Base-by-base conservation (phyloP, 2,797 vertebrate genomes). In the Astyanax mexicanus region DNA sequence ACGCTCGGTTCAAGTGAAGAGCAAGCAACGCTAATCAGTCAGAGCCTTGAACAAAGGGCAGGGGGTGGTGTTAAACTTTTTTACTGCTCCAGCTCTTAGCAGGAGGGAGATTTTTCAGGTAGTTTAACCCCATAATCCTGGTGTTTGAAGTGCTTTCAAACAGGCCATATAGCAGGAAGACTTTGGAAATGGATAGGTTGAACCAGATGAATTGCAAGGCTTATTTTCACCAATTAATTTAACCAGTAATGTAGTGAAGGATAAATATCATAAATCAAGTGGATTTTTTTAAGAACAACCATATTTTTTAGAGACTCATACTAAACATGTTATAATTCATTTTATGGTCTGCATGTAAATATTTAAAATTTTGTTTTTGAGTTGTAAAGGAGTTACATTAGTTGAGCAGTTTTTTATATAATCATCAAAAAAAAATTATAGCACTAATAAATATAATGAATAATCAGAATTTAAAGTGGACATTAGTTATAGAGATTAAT, bases 51-150 rank as follows among this genome's bases (percentile, higher is more conserved):
- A 70, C 75, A 45, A 66, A 84, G 40, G 51, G 38, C 17, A 44
- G 38, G 42, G 35, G 71, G 69, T 67, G 32, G 54, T 5, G 44
- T 47, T 75, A 1, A 67, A 70, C 72, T 78, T 81, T 80, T 79
- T 76, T 77, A 77, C 57, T 64, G 64, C 54, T 55, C 61, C 44
- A 69, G 44, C 72, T 83, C 68, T 38, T 79, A 76, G 80, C 68
- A 72, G 77, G 74, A 82, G 80, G 73, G 58, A 78, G 73, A 81
- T 76, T 80, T 80, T 80, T 84, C 72, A 84, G 76, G 81, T 84
- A 81, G 77, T 81, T 84, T 83, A 82, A 87, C 77, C 77, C 74
- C 37, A 10, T 81, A 80, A 80, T 80, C 25, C 62, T 54, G 37
- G 25, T 64, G 55, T 80, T 78, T 85, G 72, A 80, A 84, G 69